These are phyloP conservation scores for Mastomys natalensis DNA, from an alignment of 2,113 vertebrate genomes.

Conservation along the genomic window DNA sequence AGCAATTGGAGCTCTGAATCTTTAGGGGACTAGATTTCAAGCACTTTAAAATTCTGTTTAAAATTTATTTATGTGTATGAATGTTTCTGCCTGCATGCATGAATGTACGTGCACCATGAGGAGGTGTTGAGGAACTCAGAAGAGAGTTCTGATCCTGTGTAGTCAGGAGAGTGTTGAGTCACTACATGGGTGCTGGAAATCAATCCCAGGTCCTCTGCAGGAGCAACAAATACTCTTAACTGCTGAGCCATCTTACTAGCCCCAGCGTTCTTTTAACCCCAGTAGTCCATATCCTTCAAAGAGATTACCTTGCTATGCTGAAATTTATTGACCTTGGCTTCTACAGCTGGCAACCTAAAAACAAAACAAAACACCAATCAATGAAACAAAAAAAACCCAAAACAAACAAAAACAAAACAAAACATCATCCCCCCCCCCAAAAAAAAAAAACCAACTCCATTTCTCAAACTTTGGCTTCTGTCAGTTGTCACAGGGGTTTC, in stretches of 20 bases:
- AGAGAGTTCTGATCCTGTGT: not conserved
- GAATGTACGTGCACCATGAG: not conserved
- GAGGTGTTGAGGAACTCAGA: not conserved
- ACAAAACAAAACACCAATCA: no score
- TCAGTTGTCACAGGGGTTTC: not conserved
- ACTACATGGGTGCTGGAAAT: not conserved
- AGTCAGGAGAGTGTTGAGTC: not conserved
- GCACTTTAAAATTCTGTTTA: not conserved
- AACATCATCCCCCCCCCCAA: no score
- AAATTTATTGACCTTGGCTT: not conserved
- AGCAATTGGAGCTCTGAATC: not conserved
- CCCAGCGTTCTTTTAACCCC: not conserved
- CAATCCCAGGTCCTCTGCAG: not conserved
- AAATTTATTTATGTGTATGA: not conserved
- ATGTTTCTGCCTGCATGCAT: not conserved
- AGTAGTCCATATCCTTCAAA: not conserved
- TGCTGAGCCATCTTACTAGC: not conserved
- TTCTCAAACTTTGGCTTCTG: not conserved
- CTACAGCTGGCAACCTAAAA: not conserved
- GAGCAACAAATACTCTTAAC: not conserved
- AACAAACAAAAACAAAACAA: no score
- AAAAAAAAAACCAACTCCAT: not conserved
- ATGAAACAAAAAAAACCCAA: no score
- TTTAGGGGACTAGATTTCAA: not conserved
- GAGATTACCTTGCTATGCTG: not conserved